Percentiles rank a stretch among this genome's conserved stretches.
Conservation (phyloP, 2,797 vertebrate genomes). For the Callimico goeldii region DNA sequence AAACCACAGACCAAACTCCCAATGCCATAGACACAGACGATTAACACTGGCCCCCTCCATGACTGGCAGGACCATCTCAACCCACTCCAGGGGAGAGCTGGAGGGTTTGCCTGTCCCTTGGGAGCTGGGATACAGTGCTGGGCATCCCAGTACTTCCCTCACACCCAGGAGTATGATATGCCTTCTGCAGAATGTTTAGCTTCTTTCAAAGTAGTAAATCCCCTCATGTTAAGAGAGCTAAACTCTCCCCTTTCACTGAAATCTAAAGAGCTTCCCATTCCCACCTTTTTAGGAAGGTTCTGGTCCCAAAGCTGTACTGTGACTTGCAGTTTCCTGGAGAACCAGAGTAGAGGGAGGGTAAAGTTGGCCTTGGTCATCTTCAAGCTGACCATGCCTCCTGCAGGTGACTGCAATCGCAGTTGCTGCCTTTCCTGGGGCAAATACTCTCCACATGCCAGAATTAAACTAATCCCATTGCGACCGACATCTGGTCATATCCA, state of each 20-base stretch:
- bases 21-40: conserved; percentile 16
- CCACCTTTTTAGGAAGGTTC: neutral
- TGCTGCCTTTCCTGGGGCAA: neutral
- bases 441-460: neutral
- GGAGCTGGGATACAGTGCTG: neutral
- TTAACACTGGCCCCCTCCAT: neutral
- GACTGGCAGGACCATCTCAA: neutral
- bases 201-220: conserved; percentile 28
- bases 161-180: neutral
- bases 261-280: neutral
- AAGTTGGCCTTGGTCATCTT: neutral
- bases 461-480: neutral
- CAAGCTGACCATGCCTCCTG: neutral
- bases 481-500: neutral
- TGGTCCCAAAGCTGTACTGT: neutral
- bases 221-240: neutral
- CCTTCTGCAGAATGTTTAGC: neutral
- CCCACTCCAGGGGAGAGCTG: neutral
- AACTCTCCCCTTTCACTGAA: neutral
- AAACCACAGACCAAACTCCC: conserved; percentile 27
- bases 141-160: neutral
- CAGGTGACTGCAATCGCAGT: neutral
- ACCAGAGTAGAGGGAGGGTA: neutral
- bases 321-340: neutral
- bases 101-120: neutral